These are phyloP conservation scores for Erebia ligea DNA, from an alignment of 2,888 invertebrate species.

Conservation along the genomic window DNA sequence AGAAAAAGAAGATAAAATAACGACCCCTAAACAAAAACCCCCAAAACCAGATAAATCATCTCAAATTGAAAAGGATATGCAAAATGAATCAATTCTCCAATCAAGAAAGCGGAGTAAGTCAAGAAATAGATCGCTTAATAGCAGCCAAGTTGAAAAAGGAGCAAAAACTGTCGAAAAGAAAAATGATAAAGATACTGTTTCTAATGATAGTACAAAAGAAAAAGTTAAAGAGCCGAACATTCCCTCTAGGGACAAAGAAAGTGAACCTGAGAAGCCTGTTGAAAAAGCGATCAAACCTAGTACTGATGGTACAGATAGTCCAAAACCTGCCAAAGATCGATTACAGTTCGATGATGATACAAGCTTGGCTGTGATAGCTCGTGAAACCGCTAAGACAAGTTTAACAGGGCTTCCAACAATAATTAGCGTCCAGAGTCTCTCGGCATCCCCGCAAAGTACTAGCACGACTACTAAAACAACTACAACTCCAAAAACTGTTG, in stretches of 20 bases:
- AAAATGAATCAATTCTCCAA: slow-evolving; percentile 42
- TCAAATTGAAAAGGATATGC: slow-evolving; percentile 44
- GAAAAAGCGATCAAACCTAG: slow-evolving; percentile 31
- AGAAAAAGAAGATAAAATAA: slow-evolving; percentile 39
- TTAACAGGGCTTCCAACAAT: slow-evolving; percentile 62
- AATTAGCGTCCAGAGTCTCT: slow-evolving; percentile 64
- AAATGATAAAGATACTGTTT: slow-evolving; percentile 45
- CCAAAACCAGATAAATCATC: slow-evolving; percentile 25
- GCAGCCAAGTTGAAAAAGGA: slow-evolving; percentile 39
- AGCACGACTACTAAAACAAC: slow-evolving; percentile 35
- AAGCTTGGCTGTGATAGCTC: slow-evolving; percentile 58
- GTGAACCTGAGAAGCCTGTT: slow-evolving; percentile 34
- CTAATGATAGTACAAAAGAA: slow-evolving; percentile 39
- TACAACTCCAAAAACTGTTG: slow-evolving; percentile 44
- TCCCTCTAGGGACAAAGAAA: slow-evolving; percentile 34
- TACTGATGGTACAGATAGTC: slow-evolving; percentile 40
- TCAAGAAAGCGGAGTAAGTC: slow-evolving; percentile 55
- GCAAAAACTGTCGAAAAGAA: slow-evolving; percentile 39
- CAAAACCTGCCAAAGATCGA: slow-evolving; percentile 53
- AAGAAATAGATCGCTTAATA: slow-evolving; percentile 56
- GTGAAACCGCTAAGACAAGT: slow-evolving; percentile 46
- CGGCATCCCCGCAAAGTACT: slow-evolving; percentile 48
- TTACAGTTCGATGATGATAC: slow-evolving; percentile 62
- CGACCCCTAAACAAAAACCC: slow-evolving; percentile 33
- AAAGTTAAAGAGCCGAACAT: slow-evolving; percentile 38